Evolutionary conservation across 1,140 invertebrate species (phyloP), one percentile per base, ranked within the genome.

Genomic region (Lucilia cuprina): DNA sequence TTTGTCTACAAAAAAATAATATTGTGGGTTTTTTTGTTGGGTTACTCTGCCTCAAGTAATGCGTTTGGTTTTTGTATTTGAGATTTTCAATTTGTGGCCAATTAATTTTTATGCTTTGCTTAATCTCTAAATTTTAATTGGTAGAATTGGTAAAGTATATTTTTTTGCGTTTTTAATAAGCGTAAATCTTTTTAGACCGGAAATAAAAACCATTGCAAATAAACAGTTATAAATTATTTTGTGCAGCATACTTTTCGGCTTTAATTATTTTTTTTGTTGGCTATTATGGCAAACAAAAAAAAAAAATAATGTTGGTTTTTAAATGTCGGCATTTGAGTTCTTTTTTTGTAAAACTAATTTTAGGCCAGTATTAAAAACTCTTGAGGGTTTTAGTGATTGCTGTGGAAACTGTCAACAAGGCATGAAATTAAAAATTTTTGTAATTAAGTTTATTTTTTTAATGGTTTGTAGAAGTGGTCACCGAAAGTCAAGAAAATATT

Each of bases 111-210:
- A 70, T 70, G 65, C 65, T 25, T 70, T 70, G 65, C 65, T 70
- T 70, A 70, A 70, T 70, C 65, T 70, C 65, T 21, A 70, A 70
- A 70, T 70, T 70, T 21, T 70, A 70, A 70, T 70, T 70, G 55
- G 55, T 60, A 60, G 41, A 41, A 70, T 70, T 70, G 50, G 50
- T 55, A 55, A 55, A 13, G 50, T 41, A 14, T 41, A 2, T 55
- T 17, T 55, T 55, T 14, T 14, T 55, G 50, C 50, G 50, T 55
- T 55, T 55, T 14, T 55, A 55, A 4, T 13, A 12, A 55, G 17
- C 4, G 17, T 55, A 55, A 55, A 55, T 55, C 50, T 17, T n/a
- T 55, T 55, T 55, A 55, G 13, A 41, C 50, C 50, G 12, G 50
- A 55, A 55, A 55, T 55, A 55, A 55, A 55, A 55, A 55, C 50